Evolutionary conservation across 1,140 invertebrate species (phyloP).

Genomic region (Drosophila virilis): DNA sequence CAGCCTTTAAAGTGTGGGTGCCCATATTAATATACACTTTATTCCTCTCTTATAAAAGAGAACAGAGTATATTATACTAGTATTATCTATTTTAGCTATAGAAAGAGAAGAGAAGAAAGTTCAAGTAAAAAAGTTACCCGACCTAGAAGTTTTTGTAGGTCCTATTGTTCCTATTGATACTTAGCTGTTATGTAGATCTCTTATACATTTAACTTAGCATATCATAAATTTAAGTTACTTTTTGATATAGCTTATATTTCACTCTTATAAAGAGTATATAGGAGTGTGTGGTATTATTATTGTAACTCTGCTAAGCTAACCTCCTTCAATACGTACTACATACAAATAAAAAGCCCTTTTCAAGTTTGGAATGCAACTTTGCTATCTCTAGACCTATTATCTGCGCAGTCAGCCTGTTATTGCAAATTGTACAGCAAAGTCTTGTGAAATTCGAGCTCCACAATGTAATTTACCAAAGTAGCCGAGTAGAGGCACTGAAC

Average conservation of each 20-base stretch:
- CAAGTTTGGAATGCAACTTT: neutral
- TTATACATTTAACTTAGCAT: no score
- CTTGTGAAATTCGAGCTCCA: conserved; percentile 2
- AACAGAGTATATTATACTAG: no score
- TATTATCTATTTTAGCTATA: no score
- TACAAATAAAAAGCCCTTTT: neutral
- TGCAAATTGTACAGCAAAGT: neutral
- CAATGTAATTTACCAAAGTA: neutral
- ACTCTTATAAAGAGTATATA: neutral
- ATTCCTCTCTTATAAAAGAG: no score
- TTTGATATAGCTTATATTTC: neutral
- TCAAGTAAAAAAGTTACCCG: no score
- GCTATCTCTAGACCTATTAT: neutral
- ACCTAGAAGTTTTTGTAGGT: no score
- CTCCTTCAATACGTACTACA: neutral
- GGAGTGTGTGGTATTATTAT: neutral
- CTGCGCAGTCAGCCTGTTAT: neutral
- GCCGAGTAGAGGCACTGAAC: conserved; percentile 26
- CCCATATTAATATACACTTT: no score
- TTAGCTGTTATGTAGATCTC: no score
- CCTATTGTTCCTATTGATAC: no score
- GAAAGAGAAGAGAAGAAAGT: no score
- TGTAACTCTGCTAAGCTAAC: neutral
- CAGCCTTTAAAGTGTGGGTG: no score
- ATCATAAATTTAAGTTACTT: neutral